Conservation (phyloP, 2,113 vertebrate genomes). For the Tretioscincus oriximinensis region DNA sequence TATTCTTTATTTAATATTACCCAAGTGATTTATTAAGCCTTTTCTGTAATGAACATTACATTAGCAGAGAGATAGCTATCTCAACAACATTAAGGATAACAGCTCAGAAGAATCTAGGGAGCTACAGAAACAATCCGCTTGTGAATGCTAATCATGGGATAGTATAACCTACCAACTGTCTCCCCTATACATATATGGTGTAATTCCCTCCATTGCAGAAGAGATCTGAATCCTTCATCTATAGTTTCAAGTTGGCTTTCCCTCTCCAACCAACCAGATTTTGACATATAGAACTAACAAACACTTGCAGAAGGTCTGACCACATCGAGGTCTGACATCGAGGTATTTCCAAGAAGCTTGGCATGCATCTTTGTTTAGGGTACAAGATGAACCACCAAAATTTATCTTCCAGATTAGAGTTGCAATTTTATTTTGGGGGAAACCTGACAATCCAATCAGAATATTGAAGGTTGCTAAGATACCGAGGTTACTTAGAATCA, state of each 20-base stretch:
- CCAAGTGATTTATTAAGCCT: slow-evolving; percentile 8
- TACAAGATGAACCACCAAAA: slow-evolving; percentile 73
- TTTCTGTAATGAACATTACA: not conserved
- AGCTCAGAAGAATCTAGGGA: not conserved
- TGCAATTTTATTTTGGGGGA: slow-evolving; percentile 86
- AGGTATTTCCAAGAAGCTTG: slow-evolving; percentile 55
- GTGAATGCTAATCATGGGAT: not conserved
- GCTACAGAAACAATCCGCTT: not conserved
- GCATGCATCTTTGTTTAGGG: slow-evolving; percentile 58
- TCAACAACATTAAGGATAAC: not conserved
- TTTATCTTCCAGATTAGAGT: slow-evolving; percentile 82
- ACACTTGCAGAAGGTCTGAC: slow-evolving; percentile 22
- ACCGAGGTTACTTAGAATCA: slow-evolving; percentile 75
- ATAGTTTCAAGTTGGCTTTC: not conserved
- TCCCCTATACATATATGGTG: no score
- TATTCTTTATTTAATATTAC: slow-evolving; percentile 20
- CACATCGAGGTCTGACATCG: slow-evolving; percentile 46
- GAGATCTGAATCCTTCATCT: not conserved
- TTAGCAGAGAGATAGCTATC: not conserved
- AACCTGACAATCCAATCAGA: slow-evolving; percentile 82
- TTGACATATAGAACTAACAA: not conserved
- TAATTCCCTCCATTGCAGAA: not conserved
- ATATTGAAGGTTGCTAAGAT: slow-evolving; percentile 88
- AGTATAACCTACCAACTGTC: not conserved
- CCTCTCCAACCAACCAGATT: not conserved